Conservation (phyloP, 2,113 vertebrate genomes). For the Carlito syrichta region DNA sequence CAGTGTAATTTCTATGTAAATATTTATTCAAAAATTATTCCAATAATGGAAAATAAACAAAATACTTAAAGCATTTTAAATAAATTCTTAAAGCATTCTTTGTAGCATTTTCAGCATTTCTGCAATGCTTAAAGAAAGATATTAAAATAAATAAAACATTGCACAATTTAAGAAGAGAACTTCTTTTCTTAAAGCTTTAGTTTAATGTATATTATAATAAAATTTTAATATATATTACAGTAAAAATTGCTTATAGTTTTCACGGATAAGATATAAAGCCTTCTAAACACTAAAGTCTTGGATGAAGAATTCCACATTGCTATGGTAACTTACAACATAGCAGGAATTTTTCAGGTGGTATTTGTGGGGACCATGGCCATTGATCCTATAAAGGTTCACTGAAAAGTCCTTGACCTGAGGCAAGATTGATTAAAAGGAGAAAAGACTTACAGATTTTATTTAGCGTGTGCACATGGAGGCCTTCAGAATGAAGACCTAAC, state of each 20-base stretch:
- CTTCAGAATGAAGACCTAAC: too few species aligned
- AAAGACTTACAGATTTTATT: too few species aligned
- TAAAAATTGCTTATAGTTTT: neutral
- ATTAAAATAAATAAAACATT: neutral
- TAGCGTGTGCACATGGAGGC: too few species aligned
- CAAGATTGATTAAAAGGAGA: too few species aligned
- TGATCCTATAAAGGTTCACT: too few species aligned
- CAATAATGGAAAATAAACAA: neutral
- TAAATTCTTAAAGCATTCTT: neutral
- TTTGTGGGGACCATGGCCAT: too few species aligned
- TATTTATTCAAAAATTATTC: neutral
- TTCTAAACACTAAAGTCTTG: neutral
- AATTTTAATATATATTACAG: neutral
- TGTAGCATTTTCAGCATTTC: neutral
- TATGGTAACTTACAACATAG: neutral
- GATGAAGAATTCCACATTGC: neutral
- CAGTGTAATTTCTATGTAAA: neutral
- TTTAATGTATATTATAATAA: neutral
- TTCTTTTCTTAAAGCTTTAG: neutral
- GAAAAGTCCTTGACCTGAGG: too few species aligned
- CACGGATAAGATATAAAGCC: neutral
- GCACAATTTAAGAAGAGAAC: neutral
- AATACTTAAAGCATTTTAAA: neutral
- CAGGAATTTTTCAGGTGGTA: neutral
- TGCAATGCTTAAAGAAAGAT: neutral